phyloP scores from a whole-genome alignment of 2,888 invertebrate genomes.

The Amitus sp. region DNA sequence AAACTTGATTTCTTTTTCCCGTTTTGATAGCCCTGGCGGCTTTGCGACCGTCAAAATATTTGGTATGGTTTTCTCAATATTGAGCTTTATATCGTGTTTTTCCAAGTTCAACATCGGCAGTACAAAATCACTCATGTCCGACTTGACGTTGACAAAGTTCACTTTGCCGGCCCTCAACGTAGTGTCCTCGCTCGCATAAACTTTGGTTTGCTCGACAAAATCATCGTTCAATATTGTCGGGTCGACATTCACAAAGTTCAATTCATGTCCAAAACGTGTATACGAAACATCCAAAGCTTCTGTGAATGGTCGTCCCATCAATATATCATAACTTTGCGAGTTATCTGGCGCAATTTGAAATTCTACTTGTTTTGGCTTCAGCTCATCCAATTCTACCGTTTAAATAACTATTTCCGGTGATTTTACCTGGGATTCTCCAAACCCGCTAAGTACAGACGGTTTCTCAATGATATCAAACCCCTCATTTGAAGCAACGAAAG shows the following conservation, averaged over 20 bases:
- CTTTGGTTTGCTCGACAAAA: too few relatives aligned
- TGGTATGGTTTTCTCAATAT: too few relatives aligned
- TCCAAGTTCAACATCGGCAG: slow-evolving; percentile 3
- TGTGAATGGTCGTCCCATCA: slow-evolving; percentile 18
- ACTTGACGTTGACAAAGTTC: slow-evolving; percentile 14
- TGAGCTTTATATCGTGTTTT: too few relatives aligned
- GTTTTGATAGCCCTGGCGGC: too few relatives aligned
- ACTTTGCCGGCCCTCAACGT: slow-evolving; percentile 1
- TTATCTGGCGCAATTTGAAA: slow-evolving; percentile 18
- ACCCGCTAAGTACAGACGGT: background rate
- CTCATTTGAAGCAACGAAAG: slow-evolving; percentile 1
- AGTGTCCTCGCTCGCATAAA: background rate
- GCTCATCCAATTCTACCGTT: slow-evolving; percentile 14
- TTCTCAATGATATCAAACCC: background rate
- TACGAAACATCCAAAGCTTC: slow-evolving; percentile 13
- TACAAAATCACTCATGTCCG: background rate
- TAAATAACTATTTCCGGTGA: slow-evolving; percentile 17
- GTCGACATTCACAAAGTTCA: slow-evolving; percentile 5
- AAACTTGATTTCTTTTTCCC: too few relatives aligned
- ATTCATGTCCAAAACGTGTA: slow-evolving; percentile 5
- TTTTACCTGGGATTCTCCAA: slow-evolving; percentile 16
- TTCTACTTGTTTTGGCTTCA: slow-evolving; percentile 8
- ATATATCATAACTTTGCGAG: slow-evolving; percentile 12
- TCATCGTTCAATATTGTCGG: too few relatives aligned
- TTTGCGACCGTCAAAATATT: too few relatives aligned